Conservation (phyloP, 2,797 vertebrate genomes). For the Protonibea diacanthus region DNA sequence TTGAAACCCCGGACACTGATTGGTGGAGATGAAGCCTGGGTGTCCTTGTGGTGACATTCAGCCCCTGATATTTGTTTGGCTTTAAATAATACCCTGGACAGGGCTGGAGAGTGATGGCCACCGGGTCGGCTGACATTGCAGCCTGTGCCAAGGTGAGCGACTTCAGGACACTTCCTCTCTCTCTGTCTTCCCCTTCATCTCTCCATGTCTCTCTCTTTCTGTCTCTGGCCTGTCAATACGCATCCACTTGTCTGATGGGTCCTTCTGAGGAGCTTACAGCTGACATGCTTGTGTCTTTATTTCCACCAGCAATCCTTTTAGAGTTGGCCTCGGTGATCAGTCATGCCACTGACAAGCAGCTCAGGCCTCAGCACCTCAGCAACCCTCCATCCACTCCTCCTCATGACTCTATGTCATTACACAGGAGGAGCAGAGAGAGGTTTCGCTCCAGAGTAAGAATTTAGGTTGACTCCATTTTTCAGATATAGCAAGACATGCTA, state of each 20-base stretch:
- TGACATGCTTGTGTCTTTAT: conserved; percentile 94
- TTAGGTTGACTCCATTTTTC: conserved; percentile 69
- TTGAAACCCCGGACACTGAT: conserved; percentile 88
- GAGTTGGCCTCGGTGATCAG: conserved; percentile 86
- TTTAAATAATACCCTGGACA: conserved; percentile 99
- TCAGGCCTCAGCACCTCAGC: conserved; percentile 74
- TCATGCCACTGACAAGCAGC: conserved; percentile 84
- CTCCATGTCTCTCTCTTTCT: conserved; percentile 85
- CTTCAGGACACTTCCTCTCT: conserved; percentile 87
- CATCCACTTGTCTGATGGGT: conserved; percentile 94
- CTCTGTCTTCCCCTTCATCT: conserved; percentile 84
- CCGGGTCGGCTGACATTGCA: conserved; percentile 95
- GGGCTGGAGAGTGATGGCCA: conserved; percentile 95
- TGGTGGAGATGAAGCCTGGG: conserved; percentile 89
- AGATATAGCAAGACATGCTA: conserved; percentile 41
- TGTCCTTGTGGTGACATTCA: conserved; percentile 99
- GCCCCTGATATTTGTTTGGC: conserved; percentile 97
- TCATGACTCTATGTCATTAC: conserved; percentile 75
- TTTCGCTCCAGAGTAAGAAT: conserved; percentile 49
- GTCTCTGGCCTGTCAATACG: conserved; percentile 92
- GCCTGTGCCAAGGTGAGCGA: conserved; percentile 97
- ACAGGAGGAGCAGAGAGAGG: conserved; percentile 47
- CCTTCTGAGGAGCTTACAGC: conserved; percentile 93
- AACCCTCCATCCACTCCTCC: conserved; percentile 66
- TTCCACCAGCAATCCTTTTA: conserved; percentile 92